Evolutionary conservation across 1,140 invertebrate genomes (phyloP), one percentile per base, ranked within the genome.

Genomic region (Drosophila auraria): DNA sequence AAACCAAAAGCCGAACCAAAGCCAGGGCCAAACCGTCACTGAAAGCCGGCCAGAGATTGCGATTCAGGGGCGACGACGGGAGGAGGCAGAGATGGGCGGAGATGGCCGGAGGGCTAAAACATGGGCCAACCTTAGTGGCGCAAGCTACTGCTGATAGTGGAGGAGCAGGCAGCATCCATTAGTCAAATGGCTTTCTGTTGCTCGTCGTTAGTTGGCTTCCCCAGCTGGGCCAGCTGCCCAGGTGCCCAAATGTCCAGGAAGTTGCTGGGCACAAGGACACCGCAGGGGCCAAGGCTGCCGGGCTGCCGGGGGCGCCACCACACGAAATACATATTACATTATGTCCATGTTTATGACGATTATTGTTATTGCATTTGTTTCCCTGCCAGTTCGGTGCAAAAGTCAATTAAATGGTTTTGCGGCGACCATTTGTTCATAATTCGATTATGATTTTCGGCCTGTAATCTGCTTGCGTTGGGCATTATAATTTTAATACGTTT

Each of bases 321-420:
- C 74, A 78, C 56, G 50, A 78, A 68, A 73, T 71, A 68, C 59
- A 77, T 77, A 72, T 80, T 71, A 68, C 59, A 80, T 77, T 72
- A 79, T 79, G 77, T 54, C 40, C 87, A 72, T 83, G 81, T 80
- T 89, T 89, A 83, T 87, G 72, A 83, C 84, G 77, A 89, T 87
- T 83, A 87, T 87, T 89, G 78, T 87, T 87, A 87, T 87, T 87
- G 65, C 72, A 83, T 87, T 87, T 72, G 64, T 70, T 72, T 27
- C 44, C 60, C 49, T 56, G 68, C 59, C 36, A 66, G 61, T 59
- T 73, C 45, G 27, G 59, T 64, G 65, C 84, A 81, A 89, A 84
- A 87, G 84, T 87, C 81, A 87, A 87, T 87, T 84, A 89, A 89
- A 79, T 73, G 84, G 61, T 61, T 72, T 87, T 87, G 83, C 68